phyloP scores from a whole-genome alignment of 2,113 vertebrate genomes.

The Chitala chitala region DNA sequence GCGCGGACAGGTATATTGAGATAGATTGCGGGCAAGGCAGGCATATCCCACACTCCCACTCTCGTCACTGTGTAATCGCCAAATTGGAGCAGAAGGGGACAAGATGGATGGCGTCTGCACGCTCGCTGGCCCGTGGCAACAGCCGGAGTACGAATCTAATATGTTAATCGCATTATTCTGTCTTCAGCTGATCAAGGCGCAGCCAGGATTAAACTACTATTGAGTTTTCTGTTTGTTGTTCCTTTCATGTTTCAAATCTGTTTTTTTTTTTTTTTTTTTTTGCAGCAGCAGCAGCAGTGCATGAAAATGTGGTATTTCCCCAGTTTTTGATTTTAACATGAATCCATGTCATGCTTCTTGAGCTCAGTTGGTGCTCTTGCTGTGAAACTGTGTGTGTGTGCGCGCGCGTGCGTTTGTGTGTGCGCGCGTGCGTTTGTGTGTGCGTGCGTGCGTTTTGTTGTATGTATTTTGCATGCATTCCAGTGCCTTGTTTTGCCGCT shows the following conservation, averaged over 20 bases:
- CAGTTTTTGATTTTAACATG: background rate
- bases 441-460: no score
- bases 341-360: background rate
- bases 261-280: background rate
- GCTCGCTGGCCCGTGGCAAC: conserved; percentile 11
- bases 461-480: background rate
- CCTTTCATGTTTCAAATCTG: background rate
- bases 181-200: background rate
- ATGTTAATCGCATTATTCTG: conserved; percentile 24
- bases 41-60: background rate
- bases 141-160: conserved; percentile 12
- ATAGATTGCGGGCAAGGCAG: conserved; percentile 20
- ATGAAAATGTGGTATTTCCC: background rate
- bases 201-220: background rate
- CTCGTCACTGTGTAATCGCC: background rate
- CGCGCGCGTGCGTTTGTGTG: background rate
- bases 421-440: background rate
- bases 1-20: conserved; percentile 20
- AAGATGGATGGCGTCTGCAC: conserved; percentile 20
- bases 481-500: background rate
- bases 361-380: background rate
- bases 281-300: no score
- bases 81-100: conserved; percentile 23
- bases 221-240: background rate
- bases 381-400: background rate